phyloP scores from a whole-genome alignment of 2,888 invertebrate species.

The Amphipoea oculea region DNA sequence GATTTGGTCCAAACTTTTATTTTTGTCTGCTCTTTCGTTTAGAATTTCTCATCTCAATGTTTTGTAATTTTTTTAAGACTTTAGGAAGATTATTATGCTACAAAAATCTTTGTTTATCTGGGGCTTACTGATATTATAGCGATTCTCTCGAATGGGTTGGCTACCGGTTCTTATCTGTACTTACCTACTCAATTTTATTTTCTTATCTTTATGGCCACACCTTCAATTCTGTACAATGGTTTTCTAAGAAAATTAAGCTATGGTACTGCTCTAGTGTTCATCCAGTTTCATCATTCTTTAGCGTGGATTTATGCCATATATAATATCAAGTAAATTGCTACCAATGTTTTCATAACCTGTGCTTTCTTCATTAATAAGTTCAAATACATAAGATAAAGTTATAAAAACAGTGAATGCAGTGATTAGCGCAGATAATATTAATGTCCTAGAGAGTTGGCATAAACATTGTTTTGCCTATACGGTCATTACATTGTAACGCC shows the following conservation, averaged over 20 bases:
- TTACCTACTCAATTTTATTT: background rate
- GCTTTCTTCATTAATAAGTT: slow-evolving; percentile 18
- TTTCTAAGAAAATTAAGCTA: background rate
- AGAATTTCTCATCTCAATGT: background rate
- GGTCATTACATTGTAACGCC: slow-evolving; percentile 48
- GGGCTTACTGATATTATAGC: background rate
- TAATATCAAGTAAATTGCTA: background rate
- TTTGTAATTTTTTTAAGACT: slow-evolving; percentile 10
- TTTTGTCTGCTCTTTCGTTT: background rate
- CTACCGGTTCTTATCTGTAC: background rate
- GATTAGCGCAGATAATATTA: slow-evolving; percentile 16
- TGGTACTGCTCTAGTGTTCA: background rate
- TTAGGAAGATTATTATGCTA: background rate
- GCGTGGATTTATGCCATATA: background rate
- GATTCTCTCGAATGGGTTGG: background rate
- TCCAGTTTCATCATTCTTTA: background rate
- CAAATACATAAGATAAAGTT: slow-evolving; percentile 9
- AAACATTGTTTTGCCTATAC: slow-evolving; percentile 42
- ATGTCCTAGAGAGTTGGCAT: slow-evolving; percentile 34
- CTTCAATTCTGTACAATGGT: background rate
- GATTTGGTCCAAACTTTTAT: slow-evolving; percentile 16
- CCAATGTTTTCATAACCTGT: background rate
- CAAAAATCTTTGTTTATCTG: background rate
- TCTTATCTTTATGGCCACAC: background rate
- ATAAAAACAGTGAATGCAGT: slow-evolving; percentile 13